Conservation (phyloP, 2,113 vertebrate genomes). For the Clinocottus analis region DNA sequence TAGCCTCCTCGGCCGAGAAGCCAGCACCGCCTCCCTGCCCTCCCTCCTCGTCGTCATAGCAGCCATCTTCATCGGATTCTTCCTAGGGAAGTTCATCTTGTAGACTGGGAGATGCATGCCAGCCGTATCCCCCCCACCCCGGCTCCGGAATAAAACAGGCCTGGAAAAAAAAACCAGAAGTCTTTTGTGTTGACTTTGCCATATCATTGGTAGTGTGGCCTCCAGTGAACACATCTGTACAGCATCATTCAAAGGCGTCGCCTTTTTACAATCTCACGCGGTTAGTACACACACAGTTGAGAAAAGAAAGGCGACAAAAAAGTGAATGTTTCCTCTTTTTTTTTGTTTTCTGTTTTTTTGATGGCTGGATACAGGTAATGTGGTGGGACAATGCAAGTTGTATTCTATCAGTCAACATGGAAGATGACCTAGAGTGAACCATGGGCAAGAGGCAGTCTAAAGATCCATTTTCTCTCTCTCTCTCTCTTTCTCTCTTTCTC, state of each 20-base stretch:
- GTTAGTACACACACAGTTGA: conserved; percentile 84
- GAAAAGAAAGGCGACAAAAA: conserved; percentile 64
- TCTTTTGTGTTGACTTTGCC: conserved; percentile 91
- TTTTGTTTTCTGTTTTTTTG: conserved; percentile 49
- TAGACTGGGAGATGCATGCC: conserved; percentile 90
- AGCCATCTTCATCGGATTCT: conserved; percentile 99
- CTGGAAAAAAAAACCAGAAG: conserved; percentile 81
- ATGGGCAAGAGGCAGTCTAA: conserved; percentile 74
- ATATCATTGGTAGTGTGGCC: conserved; percentile 94
- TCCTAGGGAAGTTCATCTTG: conserved; percentile 99
- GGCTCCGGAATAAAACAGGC: conserved; percentile 76
- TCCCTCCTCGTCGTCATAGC: conserved; percentile 98
- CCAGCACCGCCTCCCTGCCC: conserved; percentile 90
- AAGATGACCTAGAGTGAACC: conserved; percentile 51
- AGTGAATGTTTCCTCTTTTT: conserved; percentile 78
- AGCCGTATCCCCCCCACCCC: conserved; percentile 65
- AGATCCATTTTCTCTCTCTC: conserved; percentile 78
- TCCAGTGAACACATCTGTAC: conserved; percentile 88
- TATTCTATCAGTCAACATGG: conserved; percentile 78
- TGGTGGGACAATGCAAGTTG: conserved; percentile 83
- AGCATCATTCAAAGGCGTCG: conserved; percentile 90
- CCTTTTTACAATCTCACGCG: conserved; percentile 88
- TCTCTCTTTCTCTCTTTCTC: conserved; percentile 63
- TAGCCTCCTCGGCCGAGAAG: conserved; percentile 88
- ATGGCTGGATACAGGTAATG: conserved; percentile 57